Conservation (phyloP, 2,888 invertebrate species). For the Myathropa florea region DNA sequence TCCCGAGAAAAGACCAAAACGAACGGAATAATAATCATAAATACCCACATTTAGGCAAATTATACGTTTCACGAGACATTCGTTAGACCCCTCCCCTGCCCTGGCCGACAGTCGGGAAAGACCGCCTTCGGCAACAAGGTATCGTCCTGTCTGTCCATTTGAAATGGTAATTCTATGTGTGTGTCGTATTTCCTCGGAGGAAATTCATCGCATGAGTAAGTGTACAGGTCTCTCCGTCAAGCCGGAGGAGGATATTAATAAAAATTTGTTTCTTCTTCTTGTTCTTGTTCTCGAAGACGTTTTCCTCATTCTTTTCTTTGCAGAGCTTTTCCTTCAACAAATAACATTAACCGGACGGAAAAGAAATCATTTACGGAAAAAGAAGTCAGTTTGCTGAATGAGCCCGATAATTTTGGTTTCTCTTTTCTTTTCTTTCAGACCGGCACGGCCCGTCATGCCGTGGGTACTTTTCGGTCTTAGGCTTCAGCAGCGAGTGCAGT, state of each 20-base stretch:
- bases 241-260: conserved; percentile 60
- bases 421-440: not conserved
- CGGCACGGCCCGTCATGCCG: not conserved
- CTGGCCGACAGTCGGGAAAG: not conserved
- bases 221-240: conserved; percentile 38
- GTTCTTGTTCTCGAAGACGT: not conserved
- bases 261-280: conserved; percentile 40
- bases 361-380: conserved; percentile 71
- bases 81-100: conserved; percentile 46
- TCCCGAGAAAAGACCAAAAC: not conserved
- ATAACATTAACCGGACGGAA: conserved; percentile 64
- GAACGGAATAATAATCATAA: conserved; percentile 75
- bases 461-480: not conserved
- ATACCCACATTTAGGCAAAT: conserved; percentile 80
- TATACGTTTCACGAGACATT: conserved; percentile 75
- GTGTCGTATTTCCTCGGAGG: conserved; percentile 59
- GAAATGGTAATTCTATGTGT: conserved; percentile 65
- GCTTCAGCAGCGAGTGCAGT: conserved; percentile 38
- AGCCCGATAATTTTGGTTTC: conserved; percentile 59
- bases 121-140: conserved; percentile 54
- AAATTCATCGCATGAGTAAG: conserved; percentile 65
- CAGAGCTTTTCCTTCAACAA: conserved; percentile 51
- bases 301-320: conserved; percentile 15
- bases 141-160: conserved; percentile 54
- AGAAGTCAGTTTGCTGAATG: conserved; percentile 70